Base-by-base conservation (phyloP, 2,888 invertebrate species). In the Athrips mouffetella region DNA sequence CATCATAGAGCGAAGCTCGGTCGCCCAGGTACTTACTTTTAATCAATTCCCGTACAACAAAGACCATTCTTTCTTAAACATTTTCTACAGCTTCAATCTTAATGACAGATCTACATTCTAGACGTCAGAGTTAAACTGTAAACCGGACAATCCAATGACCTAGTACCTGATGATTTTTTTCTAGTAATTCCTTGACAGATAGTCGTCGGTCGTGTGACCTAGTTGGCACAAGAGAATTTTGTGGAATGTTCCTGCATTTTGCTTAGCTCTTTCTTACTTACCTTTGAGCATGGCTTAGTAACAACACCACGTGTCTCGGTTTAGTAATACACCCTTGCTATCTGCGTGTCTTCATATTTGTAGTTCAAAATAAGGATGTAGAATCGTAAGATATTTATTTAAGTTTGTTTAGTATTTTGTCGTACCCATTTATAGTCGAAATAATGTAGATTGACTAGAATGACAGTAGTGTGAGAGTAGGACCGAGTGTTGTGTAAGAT, bases 171-270 rank as follows among this genome's bases (percentile, higher is more conserved):
- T n/a, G n/a, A n/a, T 30, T 64, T 62, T 70, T 74, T 73, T 65
- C 65, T 66, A 58, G 54, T 63, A 68, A 66, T 65, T 61, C 65
- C 70, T 67, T 70, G 75, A 63, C 62, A 71, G 57, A 40, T 47
- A 29, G 59, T 59, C 50, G 54, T 65, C n/a, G 67, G 73, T 73
- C 74, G 68, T 67, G 70, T 79, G 81, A 81, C 85, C 85, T 64
- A 85, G 68, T 85, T 85, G 85, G 85, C 85, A 82, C 69, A 52
- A 53, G 58, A 65, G 61, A 58, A 63, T 70, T 71, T 79, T 74
- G 61, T 63, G 65, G 59, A 63, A 60, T 53, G 66, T 73, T 75
- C 70, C 71, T 73, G 48, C 50, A 54, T 51, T 48, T 52, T 47
- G 44, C 49, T 39, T 48, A 41, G 44, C 45, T 42, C 20, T 30